A percentile compares a stretch with the other conserved stretches of the same genome.
Evolutionary conservation across 1,140 invertebrate genomes (phyloP).

Genomic region (Chrysomallon squamiferum): DNA sequence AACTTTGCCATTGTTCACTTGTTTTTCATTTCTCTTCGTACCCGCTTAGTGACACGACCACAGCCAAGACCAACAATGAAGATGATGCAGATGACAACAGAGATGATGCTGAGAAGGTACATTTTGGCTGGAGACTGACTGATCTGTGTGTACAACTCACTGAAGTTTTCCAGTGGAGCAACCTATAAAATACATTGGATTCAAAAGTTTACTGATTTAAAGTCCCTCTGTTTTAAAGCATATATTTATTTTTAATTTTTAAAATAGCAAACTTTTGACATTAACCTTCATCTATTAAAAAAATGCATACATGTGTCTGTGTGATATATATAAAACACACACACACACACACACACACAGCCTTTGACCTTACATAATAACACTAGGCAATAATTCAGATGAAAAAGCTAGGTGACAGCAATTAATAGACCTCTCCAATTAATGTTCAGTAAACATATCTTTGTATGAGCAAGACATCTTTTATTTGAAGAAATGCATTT

Average conservation of each 20-base stretch:
- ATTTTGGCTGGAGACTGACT: conserved; percentile 76
- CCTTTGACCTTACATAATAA: too few species aligned
- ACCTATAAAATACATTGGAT: conserved; percentile 53
- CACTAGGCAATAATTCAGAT: too few species aligned
- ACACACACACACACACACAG: too few species aligned
- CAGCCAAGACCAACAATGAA: conserved; percentile 84
- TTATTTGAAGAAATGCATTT: too few species aligned
- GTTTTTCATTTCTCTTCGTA: conserved; percentile 52
- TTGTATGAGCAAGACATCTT: too few species aligned
- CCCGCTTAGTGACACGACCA: conserved; percentile 77
- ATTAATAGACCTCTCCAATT: too few species aligned
- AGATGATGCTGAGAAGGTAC: conserved; percentile 71
- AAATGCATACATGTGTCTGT: too few species aligned
- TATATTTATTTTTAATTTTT: not conserved
- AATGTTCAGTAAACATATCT: too few species aligned
- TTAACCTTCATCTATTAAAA: too few species aligned
- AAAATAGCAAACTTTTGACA: too few species aligned
- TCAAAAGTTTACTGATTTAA: not conserved
- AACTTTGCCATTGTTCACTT: conserved; percentile 18
- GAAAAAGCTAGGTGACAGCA: too few species aligned
- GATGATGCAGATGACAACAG: conserved; percentile 76
- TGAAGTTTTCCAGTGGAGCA: conserved; percentile 72
- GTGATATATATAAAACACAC: too few species aligned
- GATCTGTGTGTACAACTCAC: conserved; percentile 76
- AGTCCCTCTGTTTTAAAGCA: not conserved